Evolutionary conservation across 2,113 vertebrate species (phyloP).

Genomic region (Nesogale talazaci): DNA sequence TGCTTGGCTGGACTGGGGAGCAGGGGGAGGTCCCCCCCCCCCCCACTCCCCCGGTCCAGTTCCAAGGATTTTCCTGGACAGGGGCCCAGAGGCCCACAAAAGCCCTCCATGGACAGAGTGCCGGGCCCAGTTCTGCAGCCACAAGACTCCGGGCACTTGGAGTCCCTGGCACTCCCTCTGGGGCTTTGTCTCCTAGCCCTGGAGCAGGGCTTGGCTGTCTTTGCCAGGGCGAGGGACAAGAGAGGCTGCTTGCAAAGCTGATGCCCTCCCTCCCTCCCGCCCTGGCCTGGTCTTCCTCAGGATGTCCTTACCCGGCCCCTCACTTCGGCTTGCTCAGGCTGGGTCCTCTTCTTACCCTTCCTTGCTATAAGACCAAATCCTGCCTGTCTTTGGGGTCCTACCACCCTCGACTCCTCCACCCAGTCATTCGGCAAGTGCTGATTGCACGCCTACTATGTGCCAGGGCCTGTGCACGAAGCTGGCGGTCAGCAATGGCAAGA

Average conservation of each 20-base stretch:
- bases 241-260: neutral
- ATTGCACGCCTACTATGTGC: neutral
- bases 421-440: neutral
- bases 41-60: neutral
- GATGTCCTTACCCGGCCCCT: no score
- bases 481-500: neutral
- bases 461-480: neutral
- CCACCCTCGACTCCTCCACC: neutral
- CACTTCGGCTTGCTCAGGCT: neutral
- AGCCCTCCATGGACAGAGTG: slow-evolving; percentile 69
- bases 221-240: neutral
- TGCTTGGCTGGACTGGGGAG: slow-evolving; percentile 34
- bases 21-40: neutral
- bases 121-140: slow-evolving; percentile 53
- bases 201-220: neutral
- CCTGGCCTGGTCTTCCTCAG: neutral
- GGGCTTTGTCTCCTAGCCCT: slow-evolving; percentile 57
- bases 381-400: neutral
- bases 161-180: slow-evolving; percentile 70
- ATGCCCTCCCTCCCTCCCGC: neutral
- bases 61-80: slow-evolving; percentile 61
- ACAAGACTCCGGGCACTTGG: slow-evolving; percentile 61
- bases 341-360: neutral
- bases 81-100: slow-evolving; percentile 76
- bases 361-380: neutral